Evolutionary conservation across 2,113 vertebrate species (phyloP), one percentile per base, ranked within the genome.

Genomic region (Cromileptes altivelis): DNA sequence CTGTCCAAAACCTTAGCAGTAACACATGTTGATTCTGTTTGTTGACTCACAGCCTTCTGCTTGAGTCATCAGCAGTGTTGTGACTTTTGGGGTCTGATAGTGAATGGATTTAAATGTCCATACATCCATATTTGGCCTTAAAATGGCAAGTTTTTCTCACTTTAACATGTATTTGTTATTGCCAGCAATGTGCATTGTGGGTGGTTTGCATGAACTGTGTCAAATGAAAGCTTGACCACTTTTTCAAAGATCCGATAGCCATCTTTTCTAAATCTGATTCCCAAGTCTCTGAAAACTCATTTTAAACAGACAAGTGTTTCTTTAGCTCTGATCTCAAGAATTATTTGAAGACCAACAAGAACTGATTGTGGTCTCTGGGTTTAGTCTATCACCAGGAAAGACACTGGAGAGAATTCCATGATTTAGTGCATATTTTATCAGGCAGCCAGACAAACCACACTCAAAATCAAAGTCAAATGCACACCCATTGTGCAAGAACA

Each of bases 381-480:
- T 81, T 27, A 76, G 67, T 69, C 47, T 6, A 87, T 87, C 56
- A 75, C 27, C 25, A 79, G 65, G 12, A 75, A 71, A 78, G 53
- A 87, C 75, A 65, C 13, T 33, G 72, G 27, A 74, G 70, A 70
- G 47, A 82, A 85, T 60, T 81, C 74, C 2, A n/a, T 67, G 25
- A 81, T 83, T 81, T 11, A n/a, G 60, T 71, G 56, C 81, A 78
- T 78, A 78, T 78, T 82, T 86, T 72, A 85, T 78, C 69, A 71
- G 88, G 88, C 81, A 75, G 21, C 0, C 27, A 75, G 82, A 85
- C 85, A 85, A 85, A 87, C 89, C 89, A 65, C 87, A 85, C 21
- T 75, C 55, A 70, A 63, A 87, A 79, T 76, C 80, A 79, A 75
- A 88, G 53, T 73, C 78, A 82, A 88, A 84, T 64, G 77, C 72